Conservation (phyloP, 2,797 vertebrate genomes). For the Heliangelus exortis region DNA sequence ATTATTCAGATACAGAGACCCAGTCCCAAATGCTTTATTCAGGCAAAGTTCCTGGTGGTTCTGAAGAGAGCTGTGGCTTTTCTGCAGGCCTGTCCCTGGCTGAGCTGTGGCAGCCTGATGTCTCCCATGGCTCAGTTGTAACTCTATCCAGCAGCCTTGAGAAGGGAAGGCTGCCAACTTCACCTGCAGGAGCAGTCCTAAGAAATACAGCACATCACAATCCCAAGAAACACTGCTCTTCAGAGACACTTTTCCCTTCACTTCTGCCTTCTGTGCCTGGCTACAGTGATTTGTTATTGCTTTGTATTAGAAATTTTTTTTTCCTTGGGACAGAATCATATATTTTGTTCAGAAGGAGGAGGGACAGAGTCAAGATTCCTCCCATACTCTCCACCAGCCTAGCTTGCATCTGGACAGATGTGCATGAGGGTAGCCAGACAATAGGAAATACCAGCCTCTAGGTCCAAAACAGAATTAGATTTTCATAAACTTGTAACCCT, state of each 20-base stretch:
- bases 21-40: not conserved
- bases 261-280: not conserved
- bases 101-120: not conserved
- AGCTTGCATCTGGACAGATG: not conserved
- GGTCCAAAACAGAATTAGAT: not conserved
- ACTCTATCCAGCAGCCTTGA: not conserved
- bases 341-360: not conserved
- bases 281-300: not conserved
- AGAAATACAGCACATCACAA: not conserved
- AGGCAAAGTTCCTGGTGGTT: not conserved
- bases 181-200: not conserved
- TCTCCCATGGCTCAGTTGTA: not conserved
- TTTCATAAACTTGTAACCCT: not conserved
- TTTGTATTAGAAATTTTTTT: not conserved
- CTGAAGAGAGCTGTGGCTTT: not conserved
- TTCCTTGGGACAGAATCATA: not conserved
- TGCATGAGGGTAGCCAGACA: not conserved
- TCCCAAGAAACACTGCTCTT: slow-evolving; percentile 33
- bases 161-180: not conserved
- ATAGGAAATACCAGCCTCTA: not conserved
- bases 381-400: not conserved
- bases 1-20: not conserved
- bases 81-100: not conserved
- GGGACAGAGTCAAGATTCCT: not conserved
- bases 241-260: not conserved